These are phyloP conservation scores for Cheilosia variabilis DNA, from an alignment of 2,888 invertebrate genomes.

Conservation along the genomic window DNA sequence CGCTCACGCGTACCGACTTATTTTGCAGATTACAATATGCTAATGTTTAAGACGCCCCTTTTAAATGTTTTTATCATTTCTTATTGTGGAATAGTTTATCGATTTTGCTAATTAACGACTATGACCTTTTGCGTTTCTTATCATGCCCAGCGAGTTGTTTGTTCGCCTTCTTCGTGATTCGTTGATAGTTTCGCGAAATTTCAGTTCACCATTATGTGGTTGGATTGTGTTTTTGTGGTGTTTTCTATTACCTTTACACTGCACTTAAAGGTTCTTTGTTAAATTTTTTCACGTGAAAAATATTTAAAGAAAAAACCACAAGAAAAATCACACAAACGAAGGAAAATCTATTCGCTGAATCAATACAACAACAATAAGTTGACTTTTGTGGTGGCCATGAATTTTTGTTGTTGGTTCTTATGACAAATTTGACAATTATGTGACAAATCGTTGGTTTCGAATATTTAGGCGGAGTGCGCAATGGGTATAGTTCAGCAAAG, in stretches of 20 bases:
- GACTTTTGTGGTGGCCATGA: constrained; percentile 61
- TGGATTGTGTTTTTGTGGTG: neutral
- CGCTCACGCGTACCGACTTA: constrained; percentile 21
- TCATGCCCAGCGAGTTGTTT: constrained; percentile 48
- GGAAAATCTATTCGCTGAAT: constrained; percentile 68
- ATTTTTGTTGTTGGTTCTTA: constrained; percentile 23
- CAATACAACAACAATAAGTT: constrained; percentile 73
- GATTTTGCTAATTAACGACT: constrained; percentile 55
- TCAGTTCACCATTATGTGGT: neutral
- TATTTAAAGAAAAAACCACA: constrained; percentile 42
- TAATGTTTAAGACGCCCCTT: constrained; percentile 14
- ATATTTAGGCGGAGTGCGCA: constrained; percentile 18
- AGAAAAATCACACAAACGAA: constrained; percentile 29
- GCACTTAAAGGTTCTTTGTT: constrained; percentile 1
- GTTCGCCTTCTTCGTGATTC: constrained; percentile 36
- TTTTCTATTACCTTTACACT: neutral
- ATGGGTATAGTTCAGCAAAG: neutral
- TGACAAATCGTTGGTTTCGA: constrained; percentile 19
- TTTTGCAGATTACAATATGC: constrained; percentile 34
- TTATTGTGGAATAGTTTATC: constrained; percentile 35
- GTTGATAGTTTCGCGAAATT: constrained; percentile 11
- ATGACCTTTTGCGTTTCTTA: constrained; percentile 60
- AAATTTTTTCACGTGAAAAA: constrained; percentile 40
- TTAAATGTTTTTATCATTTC: constrained; percentile 45
- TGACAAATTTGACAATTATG: constrained; percentile 27